Evolutionary conservation across 2,797 vertebrate genomes (phyloP).

Genomic region (Anas bahamensis): DNA sequence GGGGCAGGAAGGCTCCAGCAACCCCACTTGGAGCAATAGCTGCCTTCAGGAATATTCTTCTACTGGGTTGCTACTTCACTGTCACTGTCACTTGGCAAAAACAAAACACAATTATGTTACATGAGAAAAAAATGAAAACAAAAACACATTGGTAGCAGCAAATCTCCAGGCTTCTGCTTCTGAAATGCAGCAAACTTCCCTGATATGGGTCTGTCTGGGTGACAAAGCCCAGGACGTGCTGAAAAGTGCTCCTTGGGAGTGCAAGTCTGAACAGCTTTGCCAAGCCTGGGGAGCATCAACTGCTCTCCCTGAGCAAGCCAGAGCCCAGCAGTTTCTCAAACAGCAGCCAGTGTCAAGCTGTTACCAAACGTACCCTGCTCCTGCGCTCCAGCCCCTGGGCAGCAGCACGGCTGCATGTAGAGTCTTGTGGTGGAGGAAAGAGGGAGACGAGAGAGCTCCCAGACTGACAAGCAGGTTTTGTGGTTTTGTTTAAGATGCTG

Average conservation of each 20-base stretch:
- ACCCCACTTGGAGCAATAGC: background rate
- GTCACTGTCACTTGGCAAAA: background rate
- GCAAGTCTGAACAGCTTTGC: conserved; percentile 60
- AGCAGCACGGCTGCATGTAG: conserved; percentile 27
- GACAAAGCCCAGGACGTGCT: conserved; percentile 22
- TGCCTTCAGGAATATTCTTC: background rate
- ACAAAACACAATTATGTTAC: background rate
- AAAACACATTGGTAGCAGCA: background rate
- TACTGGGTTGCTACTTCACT: background rate
- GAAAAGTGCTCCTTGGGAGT: background rate
- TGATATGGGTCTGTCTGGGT: background rate
- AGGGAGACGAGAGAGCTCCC: conserved; percentile 49
- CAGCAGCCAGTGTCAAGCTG: conserved; percentile 1
- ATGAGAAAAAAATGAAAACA: background rate
- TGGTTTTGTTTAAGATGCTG: conserved; percentile 67
- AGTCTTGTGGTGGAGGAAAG: conserved; percentile 65
- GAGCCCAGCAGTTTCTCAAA: conserved; percentile 15
- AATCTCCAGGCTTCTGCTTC: background rate
- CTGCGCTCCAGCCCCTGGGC: conserved; percentile 53
- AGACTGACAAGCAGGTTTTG: conserved; percentile 69
- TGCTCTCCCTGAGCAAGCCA: background rate
- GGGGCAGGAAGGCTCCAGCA: background rate
- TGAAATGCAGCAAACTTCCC: background rate
- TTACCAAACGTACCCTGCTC: background rate
- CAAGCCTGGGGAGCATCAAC: conserved; percentile 30